These are phyloP conservation scores for Andricus curvator DNA, from an alignment of 2,888 invertebrate species.

Conservation along the genomic window DNA sequence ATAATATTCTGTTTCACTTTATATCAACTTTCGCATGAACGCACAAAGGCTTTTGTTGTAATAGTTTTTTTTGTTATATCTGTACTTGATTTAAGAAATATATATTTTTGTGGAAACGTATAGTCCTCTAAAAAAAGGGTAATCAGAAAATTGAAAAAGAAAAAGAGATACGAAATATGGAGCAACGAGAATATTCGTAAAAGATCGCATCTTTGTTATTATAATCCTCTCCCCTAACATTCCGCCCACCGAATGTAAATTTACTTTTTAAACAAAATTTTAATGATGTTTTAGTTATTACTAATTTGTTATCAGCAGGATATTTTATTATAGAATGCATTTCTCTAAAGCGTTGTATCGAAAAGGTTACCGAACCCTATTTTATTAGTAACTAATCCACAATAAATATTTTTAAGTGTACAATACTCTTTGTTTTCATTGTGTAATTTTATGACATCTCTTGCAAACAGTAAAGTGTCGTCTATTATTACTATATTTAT, in stretches of 20 bases:
- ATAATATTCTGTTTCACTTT: neutral
- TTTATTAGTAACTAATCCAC: conserved; percentile 15
- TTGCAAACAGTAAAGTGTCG: too few species aligned
- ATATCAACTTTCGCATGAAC: neutral
- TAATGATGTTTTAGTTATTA: neutral
- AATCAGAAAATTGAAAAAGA: neutral
- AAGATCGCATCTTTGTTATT: neutral
- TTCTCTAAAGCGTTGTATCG: conserved; percentile 4
- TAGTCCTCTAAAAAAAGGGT: neutral
- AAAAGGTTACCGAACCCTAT: conserved; percentile 3
- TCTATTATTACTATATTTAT: too few species aligned
- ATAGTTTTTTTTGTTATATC: neutral
- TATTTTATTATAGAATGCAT: neutral
- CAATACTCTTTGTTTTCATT: neutral
- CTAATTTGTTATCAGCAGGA: neutral
- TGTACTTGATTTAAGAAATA: neutral
- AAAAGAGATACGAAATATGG: neutral
- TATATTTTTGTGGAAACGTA: neutral
- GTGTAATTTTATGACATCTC: neutral
- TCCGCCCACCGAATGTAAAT: neutral
- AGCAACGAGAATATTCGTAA: neutral
- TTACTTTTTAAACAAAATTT: neutral
- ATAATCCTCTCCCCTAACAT: neutral
- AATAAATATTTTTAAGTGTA: conserved; percentile 14
- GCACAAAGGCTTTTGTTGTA: conserved; percentile 4